Base-by-base conservation (phyloP, 2,797 vertebrate genomes). In the Clarias pachynema region DNA sequence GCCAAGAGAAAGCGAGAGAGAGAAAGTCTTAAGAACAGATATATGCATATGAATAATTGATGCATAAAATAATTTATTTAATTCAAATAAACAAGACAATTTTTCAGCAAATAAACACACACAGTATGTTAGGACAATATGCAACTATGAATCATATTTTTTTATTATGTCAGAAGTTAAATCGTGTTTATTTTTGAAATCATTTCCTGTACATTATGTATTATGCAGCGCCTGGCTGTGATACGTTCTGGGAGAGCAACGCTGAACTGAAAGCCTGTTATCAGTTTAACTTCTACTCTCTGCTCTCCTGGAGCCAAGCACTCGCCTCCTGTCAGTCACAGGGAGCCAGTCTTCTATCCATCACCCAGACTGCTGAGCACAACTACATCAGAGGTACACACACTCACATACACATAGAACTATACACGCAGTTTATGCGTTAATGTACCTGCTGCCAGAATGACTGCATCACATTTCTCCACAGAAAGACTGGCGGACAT, bases 251-350 rank as follows among this genome's bases (percentile, higher is more conserved):
- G 98, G 94, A 97, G 89, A 95, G 94, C 59, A 95, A 95, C 89
- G 89, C 92, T 2, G 89, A 91, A 62, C 94, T 96, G 2, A 89
- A 84, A 0, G 79, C 96, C 1, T 99, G 97, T 88, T 99, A 99
- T 92, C 97, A 99, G 92, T 97, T 99, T 92, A 98, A 98, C 92
- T 87, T 97, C 20, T 92, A 93, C 10, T 97, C 97, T 14, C 92
- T 95, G 73, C 94, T 98, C 20, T 95, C 97, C 40, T 99, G 97
- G 98, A 96, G 69, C 0, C 96, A 97, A 90, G 98, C 98, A 0
- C 92, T 93, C 89, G 90, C 91, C 0, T 94, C 96, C 83, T 99
- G 98, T 87, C 95, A 94, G 91, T 95, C 95, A 85, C 98, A 99
- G 88, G 97, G 97, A 82, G 96, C 96, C 14, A 94, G 96, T 89